Evolutionary conservation across 1,140 invertebrate genomes (phyloP), one percentile per base, ranked within the genome.

Genomic region (Euborellia annulipes): DNA sequence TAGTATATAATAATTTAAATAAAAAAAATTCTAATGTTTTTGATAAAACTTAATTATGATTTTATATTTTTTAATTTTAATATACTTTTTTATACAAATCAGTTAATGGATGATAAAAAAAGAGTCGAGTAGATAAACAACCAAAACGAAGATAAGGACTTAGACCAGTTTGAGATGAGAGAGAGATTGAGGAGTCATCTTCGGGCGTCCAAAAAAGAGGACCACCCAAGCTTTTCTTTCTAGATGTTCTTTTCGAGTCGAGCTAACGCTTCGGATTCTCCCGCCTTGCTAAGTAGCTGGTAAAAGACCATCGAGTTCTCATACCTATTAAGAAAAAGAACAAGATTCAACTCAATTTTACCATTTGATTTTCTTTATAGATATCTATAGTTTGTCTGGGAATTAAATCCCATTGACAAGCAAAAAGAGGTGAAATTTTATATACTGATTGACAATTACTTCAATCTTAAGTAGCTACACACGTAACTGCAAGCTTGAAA

Each of bases 221-320:
- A 85, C 85, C 0, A 91, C 83, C 84, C 85, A 90, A 0, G 85
- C 85, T 62, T 91, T 86, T 39, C 86, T 64, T 58, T 90, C 85
- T 11, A 93, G 64, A 63, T 91, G 85, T 27, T 84, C n/a, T n/a
- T 68, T 54, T 89, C 82, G 36, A 91, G 64, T 20, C 87, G 66
- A 2, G 72, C 65, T 47, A 91, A 57, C 0, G 86, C 85, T 62
- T 90, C 86, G 37, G 71, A 81, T 57, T 88, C 84, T 2, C 87
- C n/a, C 87, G 1, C 88, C 88, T 34, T 78, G 63, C 81, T 85
- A 90, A 0, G 79, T 68, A 0, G 80, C 71, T 6, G 78, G 72
- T 37, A 72, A 66, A 3, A 87, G 59, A 16, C 70, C 70, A 36
- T 86, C 80, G 2, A 74, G 83, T 46, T 89, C 84, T 64, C n/a